Base-by-base conservation (phyloP, 2,797 vertebrate species). In the Tarsius wallacei region DNA sequence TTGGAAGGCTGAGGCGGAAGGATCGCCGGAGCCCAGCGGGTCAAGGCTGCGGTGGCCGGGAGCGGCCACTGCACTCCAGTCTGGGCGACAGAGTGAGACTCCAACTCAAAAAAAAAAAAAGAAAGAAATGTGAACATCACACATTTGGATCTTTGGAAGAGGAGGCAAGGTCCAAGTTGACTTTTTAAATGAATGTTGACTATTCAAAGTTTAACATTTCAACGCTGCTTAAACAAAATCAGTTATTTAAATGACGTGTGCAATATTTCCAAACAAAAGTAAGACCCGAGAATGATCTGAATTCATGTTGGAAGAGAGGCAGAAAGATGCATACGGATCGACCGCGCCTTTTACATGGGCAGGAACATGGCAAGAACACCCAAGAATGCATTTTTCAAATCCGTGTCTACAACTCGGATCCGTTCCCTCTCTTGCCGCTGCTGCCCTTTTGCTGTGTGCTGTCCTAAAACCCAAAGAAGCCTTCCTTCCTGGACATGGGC, bases 241-340 rank as follows among this genome's bases (percentile, higher is more conserved):
- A 86, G 33, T 33, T 81, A 47, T 74, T 86, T 36, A 84, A 94
- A 77, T 77, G 71, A 88, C 53, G 70, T 77, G 53, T 70, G 55
- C 33, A 73, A 70, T 11, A 71, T 74, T 87, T 96, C 71, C 59
- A 94, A 97, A 95, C 91, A 94, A 95, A 95, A 95, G 64, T 81
- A 96, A 86, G 88, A 81, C 36, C 36, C 3, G 2, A 87, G 86
- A 76, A 71, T 49, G 47, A 82, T 76, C 66, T 55, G 88, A 93
- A 93, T 87, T 77, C 85, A 49, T 10, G 0, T 51, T 47, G 84
- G 57, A 82, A 97, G 42, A 86, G 59, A 85, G 73, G 51, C 89
- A 96, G 77, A 63, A 94, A 91, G 61, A 73, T 77, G 68, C 76
- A 49, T 36, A 28, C 57, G 51, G 49, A 89, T 88, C 68, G 66